These are phyloP conservation scores for Meles meles DNA, from an alignment of 2,113 vertebrate genomes.

Conservation along the genomic window DNA sequence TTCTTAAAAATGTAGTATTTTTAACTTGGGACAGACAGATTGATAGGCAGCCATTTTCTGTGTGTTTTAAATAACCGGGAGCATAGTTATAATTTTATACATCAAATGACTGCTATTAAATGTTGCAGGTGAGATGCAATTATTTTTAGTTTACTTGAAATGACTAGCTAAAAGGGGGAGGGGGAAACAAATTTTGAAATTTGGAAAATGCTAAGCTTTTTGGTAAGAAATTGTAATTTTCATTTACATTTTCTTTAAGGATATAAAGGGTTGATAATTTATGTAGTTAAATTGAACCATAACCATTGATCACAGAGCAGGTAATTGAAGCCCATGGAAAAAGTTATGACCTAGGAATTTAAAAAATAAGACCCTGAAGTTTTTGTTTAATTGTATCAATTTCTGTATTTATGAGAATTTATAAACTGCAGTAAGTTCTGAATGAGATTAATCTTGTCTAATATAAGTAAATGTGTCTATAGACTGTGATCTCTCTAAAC, in stretches of 20 bases:
- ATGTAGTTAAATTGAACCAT: slow-evolving; percentile 67
- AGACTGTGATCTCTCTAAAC: slow-evolving; percentile 83
- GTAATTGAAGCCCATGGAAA: slow-evolving; percentile 45
- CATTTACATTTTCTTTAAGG: slow-evolving; percentile 67
- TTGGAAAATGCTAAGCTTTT: slow-evolving; percentile 58
- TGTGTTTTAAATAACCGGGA: slow-evolving; percentile 71
- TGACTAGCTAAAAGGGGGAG: slow-evolving; percentile 51
- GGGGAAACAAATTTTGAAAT: slow-evolving; percentile 63
- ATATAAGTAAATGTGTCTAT: slow-evolving; percentile 84
- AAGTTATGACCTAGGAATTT: slow-evolving; percentile 66
- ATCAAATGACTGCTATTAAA: slow-evolving; percentile 74
- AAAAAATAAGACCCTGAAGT: slow-evolving; percentile 58
- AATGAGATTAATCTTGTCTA: slow-evolving; percentile 82
- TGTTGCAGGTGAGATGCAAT: slow-evolving; percentile 77
- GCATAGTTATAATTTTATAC: slow-evolving; percentile 74
- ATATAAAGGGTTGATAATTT: slow-evolving; percentile 63
- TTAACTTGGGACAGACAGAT: slow-evolving; percentile 73
- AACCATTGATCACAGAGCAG: slow-evolving; percentile 58
- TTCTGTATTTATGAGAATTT: slow-evolving; percentile 81
- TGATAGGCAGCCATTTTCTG: slow-evolving; percentile 75
- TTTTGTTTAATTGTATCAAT: slow-evolving; percentile 76
- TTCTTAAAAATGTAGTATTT: slow-evolving; percentile 84
- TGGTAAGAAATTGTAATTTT: slow-evolving; percentile 73
- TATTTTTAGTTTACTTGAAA: slow-evolving; percentile 77
- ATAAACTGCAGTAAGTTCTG: slow-evolving; percentile 80